Evolutionary conservation across 2,797 vertebrate genomes (phyloP).

Genomic region (Xenops minutus): DNA sequence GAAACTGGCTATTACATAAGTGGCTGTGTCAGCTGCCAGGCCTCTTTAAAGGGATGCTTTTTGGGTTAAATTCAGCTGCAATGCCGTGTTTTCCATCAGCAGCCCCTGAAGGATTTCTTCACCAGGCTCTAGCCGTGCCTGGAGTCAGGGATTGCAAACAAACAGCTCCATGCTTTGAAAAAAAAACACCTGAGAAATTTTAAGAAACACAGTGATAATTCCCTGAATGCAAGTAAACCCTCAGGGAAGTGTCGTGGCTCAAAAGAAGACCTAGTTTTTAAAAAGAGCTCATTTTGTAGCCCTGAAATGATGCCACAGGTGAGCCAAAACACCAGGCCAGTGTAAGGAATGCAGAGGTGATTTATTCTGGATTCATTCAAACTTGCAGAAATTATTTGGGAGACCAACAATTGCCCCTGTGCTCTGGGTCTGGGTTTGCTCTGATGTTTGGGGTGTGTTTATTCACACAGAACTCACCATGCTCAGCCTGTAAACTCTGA

Average conservation of each 20-base stretch:
- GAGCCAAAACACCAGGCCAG: fast-evolving
- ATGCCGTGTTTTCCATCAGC: not conserved
- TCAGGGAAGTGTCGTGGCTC: not conserved
- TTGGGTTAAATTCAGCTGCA: not conserved
- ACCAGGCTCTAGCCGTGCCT: fast-evolving
- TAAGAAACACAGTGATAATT: not conserved
- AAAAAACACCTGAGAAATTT: not conserved
- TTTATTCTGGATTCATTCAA: not conserved
- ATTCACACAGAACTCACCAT: not conserved
- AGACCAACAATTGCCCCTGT: not conserved
- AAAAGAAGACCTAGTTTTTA: not conserved
- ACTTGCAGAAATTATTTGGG: not conserved
- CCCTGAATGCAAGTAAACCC: not conserved
- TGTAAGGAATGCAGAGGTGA: no score
- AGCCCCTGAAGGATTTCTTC: not conserved
- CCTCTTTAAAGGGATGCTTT: not conserved
- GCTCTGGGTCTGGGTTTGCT: not conserved
- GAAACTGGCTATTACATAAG: constrained; percentile 20
- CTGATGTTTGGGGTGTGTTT: not conserved
- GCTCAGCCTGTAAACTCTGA: not conserved
- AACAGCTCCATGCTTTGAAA: not conserved
- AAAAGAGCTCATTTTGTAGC: not conserved
- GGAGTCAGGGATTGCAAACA: not conserved
- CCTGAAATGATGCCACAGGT: no score
- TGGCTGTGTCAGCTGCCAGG: not conserved